These are phyloP conservation scores for Drosophila nr. fundita DNA, from an alignment of 2,888 invertebrate genomes.

Conservation along the genomic window DNA sequence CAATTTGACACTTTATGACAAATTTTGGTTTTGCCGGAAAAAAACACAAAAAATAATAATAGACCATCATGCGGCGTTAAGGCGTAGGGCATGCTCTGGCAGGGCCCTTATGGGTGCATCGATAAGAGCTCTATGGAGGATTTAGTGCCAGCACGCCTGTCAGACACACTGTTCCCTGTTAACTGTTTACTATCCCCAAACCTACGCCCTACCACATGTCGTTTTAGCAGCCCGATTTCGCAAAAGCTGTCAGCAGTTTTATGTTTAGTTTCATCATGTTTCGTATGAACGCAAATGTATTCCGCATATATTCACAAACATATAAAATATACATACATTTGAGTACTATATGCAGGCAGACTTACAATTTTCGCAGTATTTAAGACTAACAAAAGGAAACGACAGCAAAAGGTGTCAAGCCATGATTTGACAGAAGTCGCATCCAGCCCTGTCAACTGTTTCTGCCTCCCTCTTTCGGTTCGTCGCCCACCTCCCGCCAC, in stretches of 20 bases:
- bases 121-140: constrained; percentile 58
- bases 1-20: constrained; percentile 79
- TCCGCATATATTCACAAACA: neutral
- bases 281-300: constrained; percentile 21
- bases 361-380: constrained; percentile 59
- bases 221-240: constrained; percentile 54
- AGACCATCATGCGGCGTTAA: neutral
- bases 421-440: constrained; percentile 21
- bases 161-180: constrained; percentile 34
- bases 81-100: neutral
- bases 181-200: no score
- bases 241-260: constrained; percentile 78
- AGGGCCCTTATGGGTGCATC: constrained; percentile 29
- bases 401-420: constrained; percentile 59
- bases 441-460: constrained; percentile 5
- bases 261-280: constrained; percentile 37
- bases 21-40: constrained; percentile 67
- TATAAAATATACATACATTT: constrained; percentile 13
- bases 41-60: constrained; percentile 9
- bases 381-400: constrained; percentile 55
- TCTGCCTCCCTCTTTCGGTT: neutral
- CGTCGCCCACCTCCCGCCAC: neutral
- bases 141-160: constrained; percentile 62
- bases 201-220: neutral
- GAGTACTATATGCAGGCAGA: neutral